Evolutionary conservation across 2,797 vertebrate genomes (phyloP).

Genomic region (Leptatherina wallacei): DNA sequence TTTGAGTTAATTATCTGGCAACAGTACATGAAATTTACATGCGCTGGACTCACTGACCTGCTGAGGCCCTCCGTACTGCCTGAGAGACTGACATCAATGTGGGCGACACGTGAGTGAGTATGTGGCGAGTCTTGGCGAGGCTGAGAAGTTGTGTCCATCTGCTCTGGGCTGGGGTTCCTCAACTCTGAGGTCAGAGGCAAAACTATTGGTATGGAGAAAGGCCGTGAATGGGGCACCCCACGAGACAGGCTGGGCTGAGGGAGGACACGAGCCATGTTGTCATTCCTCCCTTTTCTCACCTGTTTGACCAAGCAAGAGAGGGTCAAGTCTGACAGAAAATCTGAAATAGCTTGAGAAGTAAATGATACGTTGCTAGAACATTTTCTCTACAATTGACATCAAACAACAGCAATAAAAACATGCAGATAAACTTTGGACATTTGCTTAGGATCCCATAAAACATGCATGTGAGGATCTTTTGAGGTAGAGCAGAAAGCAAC

Average conservation of each 20-base stretch:
- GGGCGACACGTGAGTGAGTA: neutral
- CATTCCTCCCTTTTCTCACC: constrained; percentile 78
- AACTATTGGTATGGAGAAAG: constrained; percentile 65
- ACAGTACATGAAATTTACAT: neutral
- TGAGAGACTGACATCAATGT: constrained; percentile 44
- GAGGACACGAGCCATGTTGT: constrained; percentile 48
- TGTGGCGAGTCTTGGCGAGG: constrained; percentile 4
- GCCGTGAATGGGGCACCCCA: constrained; percentile 61
- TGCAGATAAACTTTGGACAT: constrained; percentile 9
- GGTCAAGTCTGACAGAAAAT: constrained; percentile 54
- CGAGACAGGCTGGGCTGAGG: constrained; percentile 71
- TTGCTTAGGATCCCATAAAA: constrained; percentile 49
- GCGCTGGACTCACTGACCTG: constrained; percentile 81
- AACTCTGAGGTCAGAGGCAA: constrained; percentile 51
- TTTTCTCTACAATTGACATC: constrained; percentile 17
- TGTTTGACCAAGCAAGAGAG: constrained; percentile 59
- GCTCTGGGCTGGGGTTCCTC: constrained; percentile 61
- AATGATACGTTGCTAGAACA: constrained; percentile 30
- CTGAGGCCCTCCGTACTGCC: constrained; percentile 72
- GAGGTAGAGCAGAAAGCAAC: neutral
- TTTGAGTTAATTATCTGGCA: neutral
- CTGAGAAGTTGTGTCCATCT: constrained; percentile 67
- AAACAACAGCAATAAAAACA: neutral
- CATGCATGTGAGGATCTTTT: constrained; percentile 28
- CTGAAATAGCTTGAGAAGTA: constrained; percentile 42